A percentile compares a stretch with the other conserved stretches of the same genome.
phyloP scores from a whole-genome alignment of 2,113 vertebrate species.

The Ceyx melanurus region DNA sequence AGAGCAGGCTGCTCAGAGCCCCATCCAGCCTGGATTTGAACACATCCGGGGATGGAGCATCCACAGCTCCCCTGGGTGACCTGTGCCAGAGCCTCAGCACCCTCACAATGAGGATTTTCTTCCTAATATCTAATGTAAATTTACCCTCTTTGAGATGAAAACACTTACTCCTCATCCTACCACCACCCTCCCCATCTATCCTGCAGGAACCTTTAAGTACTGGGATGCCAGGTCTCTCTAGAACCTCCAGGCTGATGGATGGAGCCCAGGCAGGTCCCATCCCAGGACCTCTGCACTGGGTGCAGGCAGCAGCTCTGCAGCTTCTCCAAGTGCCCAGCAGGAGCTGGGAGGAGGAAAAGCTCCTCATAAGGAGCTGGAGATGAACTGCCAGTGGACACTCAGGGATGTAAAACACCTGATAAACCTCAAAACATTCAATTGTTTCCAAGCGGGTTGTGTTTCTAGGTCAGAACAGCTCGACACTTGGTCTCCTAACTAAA shows the following conservation, averaged over 20 bases:
- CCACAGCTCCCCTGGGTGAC: not conserved
- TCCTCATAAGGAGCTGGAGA: not conserved
- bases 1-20: not conserved
- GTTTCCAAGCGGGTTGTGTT: not conserved
- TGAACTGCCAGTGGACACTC: not conserved
- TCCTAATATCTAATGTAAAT: not conserved
- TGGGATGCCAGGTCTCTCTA: not conserved
- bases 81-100: not conserved
- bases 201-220: not conserved
- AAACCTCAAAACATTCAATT: not conserved
- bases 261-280: not conserved
- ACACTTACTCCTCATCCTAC: not conserved
- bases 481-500: not conserved
- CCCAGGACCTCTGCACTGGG: not conserved
- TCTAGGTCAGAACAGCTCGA: slow-evolving; percentile 37
- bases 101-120: not conserved
- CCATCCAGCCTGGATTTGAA: too few species aligned
- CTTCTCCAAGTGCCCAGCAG: not conserved
- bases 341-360: not conserved
- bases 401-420: not conserved
- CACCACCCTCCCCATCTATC: not conserved
- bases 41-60: not conserved
- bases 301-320: not conserved
- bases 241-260: not conserved
- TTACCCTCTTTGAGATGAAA: not conserved